Conservation (phyloP, 30 jellyfish, hydroid and myxozoan species). For the Chironex yamaguchii region DNA sequence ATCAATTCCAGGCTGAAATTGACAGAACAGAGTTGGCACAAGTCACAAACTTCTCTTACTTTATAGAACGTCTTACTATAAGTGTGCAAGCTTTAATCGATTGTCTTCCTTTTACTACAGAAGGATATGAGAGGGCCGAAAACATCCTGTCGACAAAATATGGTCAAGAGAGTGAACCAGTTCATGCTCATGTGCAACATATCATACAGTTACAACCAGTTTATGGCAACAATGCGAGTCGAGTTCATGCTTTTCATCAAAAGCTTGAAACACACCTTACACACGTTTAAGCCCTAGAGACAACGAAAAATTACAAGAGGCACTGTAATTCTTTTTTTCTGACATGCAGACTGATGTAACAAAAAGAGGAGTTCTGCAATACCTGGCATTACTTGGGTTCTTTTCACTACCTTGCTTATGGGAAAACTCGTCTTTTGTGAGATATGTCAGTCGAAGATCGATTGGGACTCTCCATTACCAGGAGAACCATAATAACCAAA, state of each 20-base stretch:
- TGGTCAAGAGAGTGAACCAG: constrained; percentile 61
- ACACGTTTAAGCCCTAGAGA: constrained; percentile 69
- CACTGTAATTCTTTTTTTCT: constrained; percentile 36
- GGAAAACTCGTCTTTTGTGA: too few relatives aligned
- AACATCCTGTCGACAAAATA: constrained; percentile 32
- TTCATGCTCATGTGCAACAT: constrained; percentile 68
- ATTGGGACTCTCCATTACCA: constrained; percentile 48
- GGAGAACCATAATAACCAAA: too few relatives aligned
- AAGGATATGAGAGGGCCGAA: constrained; percentile 64
- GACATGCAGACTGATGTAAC: constrained; percentile 53
- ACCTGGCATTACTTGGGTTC: too few relatives aligned
- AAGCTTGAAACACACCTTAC: constrained; percentile 55
- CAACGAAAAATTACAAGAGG: constrained; percentile 35
- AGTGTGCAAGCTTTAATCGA: constrained; percentile 49
- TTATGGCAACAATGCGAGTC: constrained; percentile 12
- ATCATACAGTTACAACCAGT: constrained; percentile 49
- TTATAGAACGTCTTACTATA: constrained; percentile 52
- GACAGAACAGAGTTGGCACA: constrained; percentile 35
- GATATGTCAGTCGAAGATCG: too few relatives aligned
- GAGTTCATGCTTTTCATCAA: constrained; percentile 64
- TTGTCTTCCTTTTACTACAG: constrained; percentile 32
- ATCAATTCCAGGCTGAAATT: constrained; percentile 53
- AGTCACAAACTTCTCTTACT: constrained; percentile 58
- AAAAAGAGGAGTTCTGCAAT: constrained; percentile 35
- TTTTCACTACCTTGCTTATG: too few relatives aligned